Percentiles rank a stretch among this genome's conserved stretches.
These are phyloP conservation scores for Deroplatys truncata DNA, from an alignment of 2,888 invertebrate species.

Conservation along the genomic window DNA sequence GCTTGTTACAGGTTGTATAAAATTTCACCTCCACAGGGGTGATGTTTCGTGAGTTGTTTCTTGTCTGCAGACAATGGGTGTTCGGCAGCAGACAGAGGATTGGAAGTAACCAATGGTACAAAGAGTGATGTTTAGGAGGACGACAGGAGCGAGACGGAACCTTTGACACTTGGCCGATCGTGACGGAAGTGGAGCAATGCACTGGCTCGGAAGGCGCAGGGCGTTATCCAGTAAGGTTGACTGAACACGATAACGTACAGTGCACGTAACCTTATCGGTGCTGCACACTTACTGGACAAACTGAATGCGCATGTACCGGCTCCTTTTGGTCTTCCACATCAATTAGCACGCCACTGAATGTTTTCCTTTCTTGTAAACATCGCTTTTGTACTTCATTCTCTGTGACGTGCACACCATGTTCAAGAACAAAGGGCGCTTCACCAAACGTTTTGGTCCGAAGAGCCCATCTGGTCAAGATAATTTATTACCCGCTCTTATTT, in stretches of 20 bases:
- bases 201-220: not conserved
- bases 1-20: too few relatives aligned
- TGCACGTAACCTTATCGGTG: not conserved
- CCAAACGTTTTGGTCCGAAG: not conserved
- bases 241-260: not conserved
- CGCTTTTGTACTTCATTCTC: not conserved
- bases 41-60: too few relatives aligned
- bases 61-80: too few relatives aligned
- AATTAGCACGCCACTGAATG: not conserved
- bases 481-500: too few relatives aligned
- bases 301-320: not conserved
- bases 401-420: not conserved
- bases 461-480: too few relatives aligned
- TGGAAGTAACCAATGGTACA: too few relatives aligned
- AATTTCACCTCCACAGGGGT: too few relatives aligned
- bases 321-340: not conserved
- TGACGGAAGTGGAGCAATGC: not conserved
- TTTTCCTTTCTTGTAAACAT: not conserved
- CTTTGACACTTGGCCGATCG: not conserved
- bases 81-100: too few relatives aligned
- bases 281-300: not conserved
- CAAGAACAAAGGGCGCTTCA: not conserved
- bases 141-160: not conserved
- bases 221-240: not conserved
- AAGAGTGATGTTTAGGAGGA: too few relatives aligned